Evolutionary conservation across 2,888 invertebrate species (phyloP).

Genomic region (Myopa tessellatipennis): DNA sequence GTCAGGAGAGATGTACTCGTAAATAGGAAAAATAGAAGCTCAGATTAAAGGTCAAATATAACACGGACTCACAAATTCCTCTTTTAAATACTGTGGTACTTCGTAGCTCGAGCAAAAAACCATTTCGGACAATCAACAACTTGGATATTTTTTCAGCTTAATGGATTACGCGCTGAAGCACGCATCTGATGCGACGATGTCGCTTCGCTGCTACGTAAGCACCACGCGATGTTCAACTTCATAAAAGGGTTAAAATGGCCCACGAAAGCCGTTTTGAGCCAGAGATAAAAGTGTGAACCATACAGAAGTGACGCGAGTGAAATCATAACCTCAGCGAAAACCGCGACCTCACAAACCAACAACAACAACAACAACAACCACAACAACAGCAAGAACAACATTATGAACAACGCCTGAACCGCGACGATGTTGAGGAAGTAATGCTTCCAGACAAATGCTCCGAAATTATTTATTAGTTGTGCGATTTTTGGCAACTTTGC

Average conservation of each 20-base stretch:
- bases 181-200: constrained; percentile 41
- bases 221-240: constrained; percentile 18
- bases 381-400: not conserved
- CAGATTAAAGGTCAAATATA: constrained; percentile 15
- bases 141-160: constrained; percentile 31
- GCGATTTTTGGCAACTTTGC: constrained; percentile 38
- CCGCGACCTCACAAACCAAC: not conserved
- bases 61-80: constrained; percentile 14
- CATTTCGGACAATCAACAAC: constrained; percentile 16
- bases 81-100: constrained; percentile 3
- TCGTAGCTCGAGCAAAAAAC: not conserved
- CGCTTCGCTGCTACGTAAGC: constrained; percentile 28
- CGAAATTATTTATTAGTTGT: constrained; percentile 49
- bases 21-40: not conserved
- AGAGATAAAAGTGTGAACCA: constrained; percentile 42
- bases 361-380: not conserved
- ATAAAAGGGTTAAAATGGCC: constrained; percentile 40
- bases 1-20: not conserved
- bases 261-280: constrained; percentile 30
- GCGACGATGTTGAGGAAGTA: constrained; percentile 43
- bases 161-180: constrained; percentile 38
- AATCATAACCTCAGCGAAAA: constrained; percentile 2
- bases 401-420: not conserved
- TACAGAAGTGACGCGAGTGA: not conserved
- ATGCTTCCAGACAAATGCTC: constrained; percentile 56